Evolutionary conservation across 1,140 invertebrate genomes (phyloP).

Genomic region (Venustaconcha ellipsiformis): DNA sequence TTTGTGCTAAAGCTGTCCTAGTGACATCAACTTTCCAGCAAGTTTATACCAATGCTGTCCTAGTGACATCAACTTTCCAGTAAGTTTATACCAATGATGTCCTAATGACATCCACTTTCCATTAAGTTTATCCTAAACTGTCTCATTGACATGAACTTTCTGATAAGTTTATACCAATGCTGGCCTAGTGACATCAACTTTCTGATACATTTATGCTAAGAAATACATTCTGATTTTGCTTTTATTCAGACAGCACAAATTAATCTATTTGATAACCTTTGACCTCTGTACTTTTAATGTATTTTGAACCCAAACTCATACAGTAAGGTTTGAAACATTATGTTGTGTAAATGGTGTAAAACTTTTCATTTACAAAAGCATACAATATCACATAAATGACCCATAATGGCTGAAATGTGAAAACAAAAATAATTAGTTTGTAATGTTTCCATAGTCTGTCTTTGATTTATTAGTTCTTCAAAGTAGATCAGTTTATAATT

Average conservation of each 20-base stretch:
- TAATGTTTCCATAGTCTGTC: background rate
- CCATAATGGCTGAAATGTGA: background rate
- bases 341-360: no score
- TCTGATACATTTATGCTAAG: no score
- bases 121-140: background rate
- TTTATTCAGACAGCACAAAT: no score
- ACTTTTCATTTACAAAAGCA: no score
- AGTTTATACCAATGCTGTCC: no score
- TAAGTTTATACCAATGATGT: slow-evolving; percentile 4
- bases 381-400: background rate
- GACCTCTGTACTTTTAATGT: no score
- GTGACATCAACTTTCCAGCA: no score
- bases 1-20: background rate
- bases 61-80: no score
- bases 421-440: background rate
- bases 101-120: background rate
- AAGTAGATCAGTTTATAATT: background rate
- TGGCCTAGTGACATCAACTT: slow-evolving; percentile 9
- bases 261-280: no score
- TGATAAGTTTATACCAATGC: background rate
- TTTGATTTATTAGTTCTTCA: background rate
- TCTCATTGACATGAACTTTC: background rate
- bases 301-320: no score
- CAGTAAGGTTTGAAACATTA: no score
- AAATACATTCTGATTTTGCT: no score